A percentile compares a stretch with the other conserved stretches of the same genome.
Conservation (phyloP, 2,113 vertebrate genomes). For the Podilymbus podiceps region DNA sequence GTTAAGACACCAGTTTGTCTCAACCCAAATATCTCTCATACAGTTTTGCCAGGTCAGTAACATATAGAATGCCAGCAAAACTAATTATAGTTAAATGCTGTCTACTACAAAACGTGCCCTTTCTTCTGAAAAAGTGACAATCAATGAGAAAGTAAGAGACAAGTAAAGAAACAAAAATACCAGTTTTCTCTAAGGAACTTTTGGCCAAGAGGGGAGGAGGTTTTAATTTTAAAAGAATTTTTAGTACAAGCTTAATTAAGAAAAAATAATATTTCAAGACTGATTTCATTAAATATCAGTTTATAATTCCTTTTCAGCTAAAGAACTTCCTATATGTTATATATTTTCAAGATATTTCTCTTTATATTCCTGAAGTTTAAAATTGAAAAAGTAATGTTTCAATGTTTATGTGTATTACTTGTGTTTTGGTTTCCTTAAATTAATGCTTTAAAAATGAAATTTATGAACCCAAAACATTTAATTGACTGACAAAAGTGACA, state of each 20-base stretch:
- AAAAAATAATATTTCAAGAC: neutral
- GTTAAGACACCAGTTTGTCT: neutral
- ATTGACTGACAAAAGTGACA: neutral
- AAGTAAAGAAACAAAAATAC: neutral
- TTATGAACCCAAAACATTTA: neutral
- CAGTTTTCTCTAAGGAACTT: neutral
- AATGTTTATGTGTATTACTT: neutral
- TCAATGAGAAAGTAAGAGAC: neutral
- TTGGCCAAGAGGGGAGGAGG: rapidly evolving
- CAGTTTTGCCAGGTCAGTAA: neutral
- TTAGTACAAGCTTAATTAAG: neutral
- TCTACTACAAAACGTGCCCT: rapidly evolving
- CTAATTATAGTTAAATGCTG: rapidly evolving
- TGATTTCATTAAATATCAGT: neutral
- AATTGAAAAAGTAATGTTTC: neutral
- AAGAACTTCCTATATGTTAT: neutral
- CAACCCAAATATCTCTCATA: neutral
- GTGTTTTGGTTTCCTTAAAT: neutral
- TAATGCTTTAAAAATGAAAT: neutral
- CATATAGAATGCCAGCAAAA: neutral
- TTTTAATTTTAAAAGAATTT: neutral
- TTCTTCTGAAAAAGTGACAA: rapidly evolving
- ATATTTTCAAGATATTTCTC: neutral
- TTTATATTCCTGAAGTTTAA: neutral
- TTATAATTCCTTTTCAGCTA: neutral